Percentiles rank a stretch among this genome's conserved stretches.
These are phyloP conservation scores for Porites rus DNA, from an alignment of 92 coral and sea anemone genomes.

Conservation along the genomic window DNA sequence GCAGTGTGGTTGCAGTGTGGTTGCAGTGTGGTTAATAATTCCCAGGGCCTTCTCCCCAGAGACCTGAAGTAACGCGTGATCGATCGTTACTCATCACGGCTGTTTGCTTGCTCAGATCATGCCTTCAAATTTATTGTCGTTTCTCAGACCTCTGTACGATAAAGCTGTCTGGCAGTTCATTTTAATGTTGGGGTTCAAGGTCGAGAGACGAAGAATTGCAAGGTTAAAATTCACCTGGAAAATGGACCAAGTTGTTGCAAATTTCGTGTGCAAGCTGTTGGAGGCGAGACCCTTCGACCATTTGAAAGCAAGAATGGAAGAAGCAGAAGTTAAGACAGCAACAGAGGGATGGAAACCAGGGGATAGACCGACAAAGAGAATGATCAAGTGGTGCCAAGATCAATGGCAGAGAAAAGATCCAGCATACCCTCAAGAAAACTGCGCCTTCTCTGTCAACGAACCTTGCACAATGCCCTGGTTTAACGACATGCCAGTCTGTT, in stretches of 20 bases:
- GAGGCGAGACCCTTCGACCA: conserved; percentile 50
- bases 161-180: conserved; percentile 67
- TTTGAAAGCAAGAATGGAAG: conserved; percentile 35
- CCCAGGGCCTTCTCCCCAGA: too few relatives aligned
- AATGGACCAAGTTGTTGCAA: conserved; percentile 57
- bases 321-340: conserved; percentile 25
- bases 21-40: too few relatives aligned
- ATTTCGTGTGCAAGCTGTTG: conserved; percentile 53
- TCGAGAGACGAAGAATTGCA: not conserved
- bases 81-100: too few relatives aligned
- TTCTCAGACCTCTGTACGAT: conserved; percentile 58
- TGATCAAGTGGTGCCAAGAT: conserved; percentile 60
- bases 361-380: conserved; percentile 6
- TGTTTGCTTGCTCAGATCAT: not conserved
- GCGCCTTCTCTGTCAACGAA: not conserved
- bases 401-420: conserved; percentile 58
- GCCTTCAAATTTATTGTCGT: conserved; percentile 41
- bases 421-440: not conserved
- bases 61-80: too few relatives aligned
- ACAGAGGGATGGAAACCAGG: conserved; percentile 48
- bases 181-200: conserved; percentile 32
- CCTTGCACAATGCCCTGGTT: conserved; percentile 33
- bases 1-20: too few relatives aligned
- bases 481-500: conserved; percentile 41
- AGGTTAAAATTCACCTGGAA: conserved; percentile 37